phyloP scores from a whole-genome alignment of 2,888 invertebrate species.

The Cheilosia vernalis region DNA sequence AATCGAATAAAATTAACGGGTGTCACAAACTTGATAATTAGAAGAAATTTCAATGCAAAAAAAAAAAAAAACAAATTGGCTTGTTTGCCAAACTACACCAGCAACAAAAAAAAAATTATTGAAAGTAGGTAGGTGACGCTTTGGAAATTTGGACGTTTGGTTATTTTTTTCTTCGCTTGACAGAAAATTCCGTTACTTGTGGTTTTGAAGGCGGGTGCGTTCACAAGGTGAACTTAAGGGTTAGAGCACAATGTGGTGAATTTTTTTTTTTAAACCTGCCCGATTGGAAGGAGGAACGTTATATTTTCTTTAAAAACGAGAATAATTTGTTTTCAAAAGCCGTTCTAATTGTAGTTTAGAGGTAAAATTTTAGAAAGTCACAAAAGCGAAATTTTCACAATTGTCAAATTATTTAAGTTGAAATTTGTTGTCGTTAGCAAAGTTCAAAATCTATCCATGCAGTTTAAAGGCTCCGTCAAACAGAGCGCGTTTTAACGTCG shows the following conservation, averaged over 20 bases:
- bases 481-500: no score
- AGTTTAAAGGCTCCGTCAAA: no score
- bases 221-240: constrained; percentile 6
- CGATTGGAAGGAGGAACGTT: not conserved
- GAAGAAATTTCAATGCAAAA: constrained; percentile 48
- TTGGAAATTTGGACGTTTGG: constrained; percentile 51
- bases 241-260: constrained; percentile 3
- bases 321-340: no score
- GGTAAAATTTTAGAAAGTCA: no score
- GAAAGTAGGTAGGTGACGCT: constrained; percentile 64
- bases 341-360: no score
- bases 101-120: constrained; percentile 64
- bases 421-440: no score
- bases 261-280: not conserved
- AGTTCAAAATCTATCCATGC: no score
- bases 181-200: constrained; percentile 69
- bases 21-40: constrained; percentile 44
- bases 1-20: constrained; percentile 38
- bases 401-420: no score
- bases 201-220: constrained; percentile 57
- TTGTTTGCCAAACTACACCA: constrained; percentile 71
- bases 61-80: constrained; percentile 67
- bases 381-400: no score
- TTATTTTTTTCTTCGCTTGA: constrained; percentile 62
- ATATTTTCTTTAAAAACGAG: no score